Evolutionary conservation across 1,140 invertebrate genomes (phyloP), one percentile per base, ranked within the genome.

Genomic region (Zophobas morio): DNA sequence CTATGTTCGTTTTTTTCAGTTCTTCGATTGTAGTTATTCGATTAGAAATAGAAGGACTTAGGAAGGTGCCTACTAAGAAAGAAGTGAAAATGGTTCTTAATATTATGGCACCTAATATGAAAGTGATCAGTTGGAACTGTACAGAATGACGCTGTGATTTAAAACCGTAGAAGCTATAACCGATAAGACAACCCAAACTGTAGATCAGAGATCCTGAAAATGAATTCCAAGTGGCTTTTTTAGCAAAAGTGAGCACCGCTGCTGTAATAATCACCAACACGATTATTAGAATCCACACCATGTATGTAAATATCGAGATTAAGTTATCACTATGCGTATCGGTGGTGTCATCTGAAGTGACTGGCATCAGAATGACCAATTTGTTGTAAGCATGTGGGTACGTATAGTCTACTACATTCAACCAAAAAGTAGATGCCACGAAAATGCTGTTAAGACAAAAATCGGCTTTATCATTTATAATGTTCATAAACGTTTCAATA

Each of bases 391-490:
- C n/a, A 42, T 66, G 60, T 1, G 60, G 60, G 8, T 66, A 66
- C 20, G 60, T 42, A 2, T 42, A 40, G 20, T 66, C 60, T 1
- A 66, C 5, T 3, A 8, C 32, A n/a, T 36, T 20, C 1, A 66
- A 8, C 1, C 5, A 42, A 40, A 1, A 20, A 8, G 2, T 36
- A 32, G 5, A n/a, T 2, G 37, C 36, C 6, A 60, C 20, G 6
- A 75, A 63, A 1, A 40, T 35, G 34, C 73, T 75, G n/a, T 42
- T 63, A 40, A 75, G 63, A 39, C 73, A 57, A 47, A 75, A 75
- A 63, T 75, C 73, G 33, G 33, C 33, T 1, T 57, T 40, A 35
- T 49, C 56, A 37, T 75, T 46, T 1, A 42, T 5, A 5, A 72
- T 8, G 49, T 53, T 53, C 6, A 32, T 34, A 46, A 39, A 72